Percentiles rank a stretch among this genome's conserved stretches.
These are phyloP conservation scores for Momotus momota DNA, from an alignment of 2,797 vertebrate species.

Conservation along the genomic window DNA sequence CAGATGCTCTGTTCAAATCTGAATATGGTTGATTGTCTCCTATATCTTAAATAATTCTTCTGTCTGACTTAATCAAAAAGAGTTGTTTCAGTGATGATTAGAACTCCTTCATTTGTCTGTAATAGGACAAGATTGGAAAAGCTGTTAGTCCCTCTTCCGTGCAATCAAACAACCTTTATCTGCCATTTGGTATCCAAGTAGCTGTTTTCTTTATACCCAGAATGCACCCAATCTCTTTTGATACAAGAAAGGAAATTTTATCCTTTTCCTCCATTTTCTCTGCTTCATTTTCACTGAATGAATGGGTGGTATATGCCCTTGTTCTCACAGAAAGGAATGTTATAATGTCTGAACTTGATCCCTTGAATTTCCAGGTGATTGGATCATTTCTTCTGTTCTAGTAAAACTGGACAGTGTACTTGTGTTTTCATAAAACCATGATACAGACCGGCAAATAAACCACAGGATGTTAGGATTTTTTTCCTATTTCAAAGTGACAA, in stretches of 20 bases:
- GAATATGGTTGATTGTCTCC: background rate
- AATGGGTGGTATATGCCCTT: background rate
- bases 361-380: background rate
- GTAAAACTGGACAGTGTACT: background rate
- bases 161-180: conserved; percentile 36
- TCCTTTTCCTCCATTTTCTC: background rate
- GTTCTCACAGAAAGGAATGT: background rate
- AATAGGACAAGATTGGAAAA: conserved; percentile 27
- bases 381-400: background rate
- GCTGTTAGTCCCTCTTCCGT: background rate
- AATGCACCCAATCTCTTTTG: background rate
- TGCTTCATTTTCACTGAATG: conserved; percentile 2
- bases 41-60: conserved; percentile 9
- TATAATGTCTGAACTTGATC: background rate
- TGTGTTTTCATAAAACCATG: background rate
- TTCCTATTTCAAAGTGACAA: background rate
- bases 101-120: conserved; percentile 14
- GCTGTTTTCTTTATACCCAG: background rate
- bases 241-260: background rate
- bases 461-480: background rate
- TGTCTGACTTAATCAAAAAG: conserved; percentile 46
- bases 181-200: background rate
- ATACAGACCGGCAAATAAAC: conserved; percentile 14
- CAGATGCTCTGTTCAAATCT: conserved; percentile 22
- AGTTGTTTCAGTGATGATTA: conserved; percentile 28